Base-by-base conservation (phyloP, 2,888 invertebrate genomes). In the Altica lythri region DNA sequence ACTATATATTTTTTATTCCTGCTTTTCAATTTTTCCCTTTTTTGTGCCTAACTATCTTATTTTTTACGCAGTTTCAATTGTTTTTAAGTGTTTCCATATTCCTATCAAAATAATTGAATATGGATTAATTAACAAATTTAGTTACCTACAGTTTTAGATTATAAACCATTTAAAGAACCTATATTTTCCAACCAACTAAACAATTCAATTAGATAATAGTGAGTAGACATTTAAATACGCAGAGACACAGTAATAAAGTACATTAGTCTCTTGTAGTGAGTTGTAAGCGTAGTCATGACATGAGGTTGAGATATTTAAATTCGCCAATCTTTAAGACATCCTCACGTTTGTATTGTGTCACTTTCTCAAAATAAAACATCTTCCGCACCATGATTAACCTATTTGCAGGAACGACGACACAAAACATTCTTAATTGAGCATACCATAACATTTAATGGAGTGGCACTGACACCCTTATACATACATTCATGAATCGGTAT, bases 341-440 rank as follows among this genome's bases (percentile, higher is more conserved):
- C 63, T 66, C 66, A 66, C 66, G 66, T 57, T 62, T 49, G 62
- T 61, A 66, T 65, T 66, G 64, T 65, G 63, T 63, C 60, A 63
- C 61, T 63, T 55, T 57, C 53, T 57, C 59, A 60, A 58, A 62
- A 63, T 62, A 57, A 59, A 62, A 62, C 61, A 59, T 63, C 61
- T 54, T 56, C 60, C 56, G 60, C 53, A 59, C 56, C 66, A 63
- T 62, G 65, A 66, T 61, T 66, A 44, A 59, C 61, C 63, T 65
- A 66, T 60, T 66, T 64, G 58, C 56, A 64, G 64, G 58, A 56
- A 59, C 57, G 58, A 56, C 59, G 57, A 57, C 54, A 55, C 56
- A 58, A 62, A 61, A 62, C 43, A 59, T 30, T 48, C 55, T 62
- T 60, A 62, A 63, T 61, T 64, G 57, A 54, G 40, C 29, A 53